Conservation (phyloP, 2,888 invertebrate genomes). For the Eristalis intricaria region DNA sequence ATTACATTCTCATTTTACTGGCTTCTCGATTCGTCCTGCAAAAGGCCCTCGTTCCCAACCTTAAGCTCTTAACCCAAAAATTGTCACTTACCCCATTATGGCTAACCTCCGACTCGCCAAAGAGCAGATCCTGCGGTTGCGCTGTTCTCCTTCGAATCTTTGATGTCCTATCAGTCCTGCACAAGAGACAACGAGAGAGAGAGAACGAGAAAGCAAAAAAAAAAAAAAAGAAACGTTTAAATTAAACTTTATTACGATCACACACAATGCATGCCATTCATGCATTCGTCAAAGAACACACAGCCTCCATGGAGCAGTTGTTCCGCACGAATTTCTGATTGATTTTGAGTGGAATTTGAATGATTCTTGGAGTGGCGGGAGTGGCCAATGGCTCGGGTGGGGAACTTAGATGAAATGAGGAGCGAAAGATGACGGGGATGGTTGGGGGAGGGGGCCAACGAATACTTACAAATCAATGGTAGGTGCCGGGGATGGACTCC, state of each 20-base stretch:
- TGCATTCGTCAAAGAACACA: conserved; percentile 55
- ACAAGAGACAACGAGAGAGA: background rate
- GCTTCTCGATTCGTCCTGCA: no score
- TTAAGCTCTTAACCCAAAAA: background rate
- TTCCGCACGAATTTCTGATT: conserved; percentile 72
- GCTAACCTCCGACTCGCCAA: conserved; percentile 81
- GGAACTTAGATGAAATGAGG: conserved; percentile 9
- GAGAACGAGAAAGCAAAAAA: background rate
- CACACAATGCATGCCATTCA: conserved; percentile 20
- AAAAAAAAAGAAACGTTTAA: background rate
- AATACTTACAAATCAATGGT: conserved; percentile 76
- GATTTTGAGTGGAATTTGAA: conserved; percentile 70
- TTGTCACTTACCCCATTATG: conserved; percentile 73
- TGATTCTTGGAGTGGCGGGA: conserved; percentile 66
- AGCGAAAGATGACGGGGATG: conserved; percentile 6
- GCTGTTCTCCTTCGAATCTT: conserved; percentile 87
- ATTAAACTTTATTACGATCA: conserved; percentile 49
- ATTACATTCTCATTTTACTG: no score
- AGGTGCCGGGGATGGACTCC: conserved; percentile 76
- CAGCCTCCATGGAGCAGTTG: conserved; percentile 75
- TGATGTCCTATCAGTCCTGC: conserved; percentile 74
- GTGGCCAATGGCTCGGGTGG: conserved; percentile 3
- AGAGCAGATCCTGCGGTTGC: conserved; percentile 87
- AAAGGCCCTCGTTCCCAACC: no score
- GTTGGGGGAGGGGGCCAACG: background rate